Evolutionary conservation across 2,113 vertebrate genomes (phyloP).

Genomic region (Aspidoscelis tigris): DNA sequence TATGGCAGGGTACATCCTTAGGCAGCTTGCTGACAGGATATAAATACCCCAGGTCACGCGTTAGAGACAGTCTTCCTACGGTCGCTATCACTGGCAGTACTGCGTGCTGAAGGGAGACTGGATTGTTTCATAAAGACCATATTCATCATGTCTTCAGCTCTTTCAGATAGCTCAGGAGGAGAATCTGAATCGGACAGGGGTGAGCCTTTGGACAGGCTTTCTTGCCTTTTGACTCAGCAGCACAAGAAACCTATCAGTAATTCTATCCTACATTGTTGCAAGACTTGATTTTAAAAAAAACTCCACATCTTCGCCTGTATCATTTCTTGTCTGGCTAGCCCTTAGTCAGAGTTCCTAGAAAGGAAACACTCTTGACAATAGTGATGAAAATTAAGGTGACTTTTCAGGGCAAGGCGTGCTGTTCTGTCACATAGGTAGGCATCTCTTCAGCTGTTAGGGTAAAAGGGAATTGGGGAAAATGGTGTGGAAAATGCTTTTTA

Average conservation of each 20-base stretch:
- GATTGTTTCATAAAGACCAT: too few species aligned
- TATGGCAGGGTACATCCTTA: too few species aligned
- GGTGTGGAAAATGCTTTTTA: slow-evolving; percentile 11
- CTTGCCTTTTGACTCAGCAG: not conserved
- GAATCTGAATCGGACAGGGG: too few species aligned
- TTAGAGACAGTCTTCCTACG: too few species aligned
- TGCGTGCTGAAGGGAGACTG: too few species aligned
- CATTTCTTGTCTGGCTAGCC: not conserved
- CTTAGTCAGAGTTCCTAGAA: not conserved
- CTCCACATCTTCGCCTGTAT: not conserved
- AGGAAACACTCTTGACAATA: not conserved
- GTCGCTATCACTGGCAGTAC: too few species aligned
- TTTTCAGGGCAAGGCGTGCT: slow-evolving; percentile 18
- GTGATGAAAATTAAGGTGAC: slow-evolving; percentile 13
- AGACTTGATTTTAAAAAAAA: not conserved
- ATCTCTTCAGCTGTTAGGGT: not conserved
- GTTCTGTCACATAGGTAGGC: not conserved
- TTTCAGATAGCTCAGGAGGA: too few species aligned
- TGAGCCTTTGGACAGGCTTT: too few species aligned
- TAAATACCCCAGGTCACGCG: too few species aligned
- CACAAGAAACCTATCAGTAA: not conserved
- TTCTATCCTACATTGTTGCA: not conserved
- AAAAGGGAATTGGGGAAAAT: not conserved
- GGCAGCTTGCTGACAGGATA: too few species aligned
- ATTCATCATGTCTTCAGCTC: too few species aligned